Evolutionary conservation across 2,888 invertebrate genomes (phyloP).

Genomic region (Andrena fulva): DNA sequence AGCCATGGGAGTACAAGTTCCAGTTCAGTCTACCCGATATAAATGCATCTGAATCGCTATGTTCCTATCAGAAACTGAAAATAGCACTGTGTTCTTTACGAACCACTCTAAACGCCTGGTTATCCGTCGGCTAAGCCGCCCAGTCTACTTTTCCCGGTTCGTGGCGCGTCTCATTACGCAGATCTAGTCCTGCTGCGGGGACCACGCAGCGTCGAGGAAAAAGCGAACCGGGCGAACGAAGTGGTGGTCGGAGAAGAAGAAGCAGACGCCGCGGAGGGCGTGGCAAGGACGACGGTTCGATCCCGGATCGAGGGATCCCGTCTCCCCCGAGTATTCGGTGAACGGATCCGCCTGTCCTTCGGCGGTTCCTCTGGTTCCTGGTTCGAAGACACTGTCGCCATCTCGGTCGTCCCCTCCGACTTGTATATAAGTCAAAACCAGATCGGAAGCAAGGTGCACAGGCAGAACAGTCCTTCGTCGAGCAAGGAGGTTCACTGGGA

Average conservation of each 20-base stretch:
- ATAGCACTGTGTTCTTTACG: neutral
- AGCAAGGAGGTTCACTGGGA: constrained; percentile 74
- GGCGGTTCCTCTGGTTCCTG: constrained; percentile 73
- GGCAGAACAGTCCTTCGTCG: constrained; percentile 76
- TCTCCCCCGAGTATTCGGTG: constrained; percentile 61
- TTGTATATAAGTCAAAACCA: constrained; percentile 78
- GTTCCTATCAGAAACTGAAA: neutral
- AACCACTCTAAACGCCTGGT: neutral
- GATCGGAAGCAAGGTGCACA: constrained; percentile 75
- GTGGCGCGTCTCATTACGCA: constrained; percentile 19
- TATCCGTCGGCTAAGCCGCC: neutral
- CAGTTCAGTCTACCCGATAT: neutral
- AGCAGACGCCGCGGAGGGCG: constrained; percentile 37
- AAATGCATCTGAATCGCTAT: neutral
- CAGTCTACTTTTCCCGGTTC: neutral
- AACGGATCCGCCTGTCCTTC: constrained; percentile 71
- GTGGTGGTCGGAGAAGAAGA: neutral
- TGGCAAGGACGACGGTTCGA: constrained; percentile 48
- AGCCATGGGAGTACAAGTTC: neutral
- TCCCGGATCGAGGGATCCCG: constrained; percentile 66
- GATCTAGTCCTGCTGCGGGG: constrained; percentile 16
- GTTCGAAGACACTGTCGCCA: constrained; percentile 69
- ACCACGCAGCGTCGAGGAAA: neutral
- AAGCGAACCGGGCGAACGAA: neutral
- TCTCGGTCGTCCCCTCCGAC: constrained; percentile 56